Evolutionary conservation across 2,888 invertebrate species (phyloP), one percentile per base, ranked within the genome.

Genomic region (Perdita meconis): DNA sequence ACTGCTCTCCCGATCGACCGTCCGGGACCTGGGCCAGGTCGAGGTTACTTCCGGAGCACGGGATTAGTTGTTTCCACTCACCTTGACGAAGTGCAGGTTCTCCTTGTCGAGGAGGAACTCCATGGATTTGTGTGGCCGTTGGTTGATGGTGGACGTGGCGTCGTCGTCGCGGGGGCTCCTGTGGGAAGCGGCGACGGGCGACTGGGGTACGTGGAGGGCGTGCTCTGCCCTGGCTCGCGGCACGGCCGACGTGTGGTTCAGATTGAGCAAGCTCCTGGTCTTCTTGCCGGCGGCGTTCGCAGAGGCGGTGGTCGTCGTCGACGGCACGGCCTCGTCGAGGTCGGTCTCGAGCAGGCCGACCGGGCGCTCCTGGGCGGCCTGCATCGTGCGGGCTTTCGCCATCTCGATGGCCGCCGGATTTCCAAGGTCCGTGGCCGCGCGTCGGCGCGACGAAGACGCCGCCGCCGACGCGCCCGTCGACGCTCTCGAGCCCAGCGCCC

Each of bases 41-140:
- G 16, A 60, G 30, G 24, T n/a, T n/a, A n/a, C n/a, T n/a, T n/a
- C n/a, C n/a, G n/a, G n/a, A n/a, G n/a, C n/a, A n/a, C n/a, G n/a
- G n/a, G n/a, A n/a, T n/a, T n/a, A n/a, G n/a, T n/a, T n/a, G n/a
- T n/a, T n/a, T n/a, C n/a, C 10, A 75, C 96, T 96, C 92, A 97
- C 97, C 97, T 97, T 95, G 88, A 96, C 95, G 88, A 95, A 95
- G 92, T 96, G 96, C 92, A 97, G 96, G 94, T 97, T 97, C 93
- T 97, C 97, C 94, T 97, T 97, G 94, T 97, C 97, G 93, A 98
- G 95, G 92, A 98, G 95, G 94, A 97, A 98, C 95, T 98, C 98
- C 97, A 98, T 97, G 93, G 97, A 97, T 94, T 97, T 97, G 94
- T 97, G 96, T 63, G 96, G 96, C 83, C 94, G 90, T 83, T 92